Evolutionary conservation across 2,113 vertebrate species (phyloP).

Genomic region (Petroica traversi): DNA sequence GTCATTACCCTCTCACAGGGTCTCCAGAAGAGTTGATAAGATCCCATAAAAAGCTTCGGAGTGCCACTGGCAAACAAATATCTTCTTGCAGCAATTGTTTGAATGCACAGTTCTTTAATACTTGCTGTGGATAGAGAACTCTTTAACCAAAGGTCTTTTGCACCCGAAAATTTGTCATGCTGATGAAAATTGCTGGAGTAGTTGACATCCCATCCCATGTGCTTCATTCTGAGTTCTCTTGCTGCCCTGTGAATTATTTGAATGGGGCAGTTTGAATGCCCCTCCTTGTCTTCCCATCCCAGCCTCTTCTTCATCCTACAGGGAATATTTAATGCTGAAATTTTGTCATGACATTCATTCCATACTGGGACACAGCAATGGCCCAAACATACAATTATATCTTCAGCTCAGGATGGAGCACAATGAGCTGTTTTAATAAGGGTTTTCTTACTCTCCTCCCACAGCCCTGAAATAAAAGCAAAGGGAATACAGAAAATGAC

Average conservation of each 20-base stretch:
- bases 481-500: constrained; percentile 18
- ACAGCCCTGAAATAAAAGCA: constrained; percentile 28
- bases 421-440: constrained; percentile 29
- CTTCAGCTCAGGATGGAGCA: constrained; percentile 16
- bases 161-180: background rate
- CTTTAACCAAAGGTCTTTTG: background rate
- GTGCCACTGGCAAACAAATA: background rate
- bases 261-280: background rate
- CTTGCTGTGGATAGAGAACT: background rate
- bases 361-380: background rate
- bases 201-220: background rate
- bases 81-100: background rate
- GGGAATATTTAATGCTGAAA: background rate
- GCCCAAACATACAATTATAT: constrained; percentile 20
- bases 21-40: background rate
- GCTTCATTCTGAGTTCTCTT: background rate
- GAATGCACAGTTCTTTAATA: background rate
- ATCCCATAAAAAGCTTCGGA: background rate
- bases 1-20: background rate
- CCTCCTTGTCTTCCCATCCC: background rate
- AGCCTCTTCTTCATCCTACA: background rate
- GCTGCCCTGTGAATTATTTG: background rate
- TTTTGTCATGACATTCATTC: background rate
- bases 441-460: constrained; percentile 28
- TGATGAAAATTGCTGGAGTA: background rate